phyloP scores from a whole-genome alignment of 2,888 invertebrate genomes.

The Diabrotica balteata region DNA sequence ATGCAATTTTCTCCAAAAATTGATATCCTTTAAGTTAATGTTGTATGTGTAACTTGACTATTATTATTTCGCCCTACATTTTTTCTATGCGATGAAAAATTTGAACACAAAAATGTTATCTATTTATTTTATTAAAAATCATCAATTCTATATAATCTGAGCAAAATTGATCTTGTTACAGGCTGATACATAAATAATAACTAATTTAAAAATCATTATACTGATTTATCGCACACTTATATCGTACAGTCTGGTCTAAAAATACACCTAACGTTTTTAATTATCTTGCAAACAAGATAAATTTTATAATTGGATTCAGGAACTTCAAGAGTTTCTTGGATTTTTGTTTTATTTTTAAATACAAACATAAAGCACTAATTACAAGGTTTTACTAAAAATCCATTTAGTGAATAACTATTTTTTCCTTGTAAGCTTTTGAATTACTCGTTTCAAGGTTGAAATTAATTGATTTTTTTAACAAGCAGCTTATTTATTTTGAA shows the following conservation, averaged over 20 bases:
- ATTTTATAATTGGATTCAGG: slow-evolving; percentile 21
- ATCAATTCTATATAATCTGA: no score
- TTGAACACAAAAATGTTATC: no score
- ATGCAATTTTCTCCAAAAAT: no score
- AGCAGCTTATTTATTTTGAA: no score
- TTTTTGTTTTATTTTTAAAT: slow-evolving; percentile 20
- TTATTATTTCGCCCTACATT: no score
- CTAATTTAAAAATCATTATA: slow-evolving; percentile 7
- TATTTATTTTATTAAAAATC: no score
- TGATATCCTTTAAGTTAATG: no score
- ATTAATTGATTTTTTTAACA: no score
- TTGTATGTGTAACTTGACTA: no score
- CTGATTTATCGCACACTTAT: not conserved
- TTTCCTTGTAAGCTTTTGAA: not conserved
- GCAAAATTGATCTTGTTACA: no score
- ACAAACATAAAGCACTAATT: slow-evolving; percentile 5
- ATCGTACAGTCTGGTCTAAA: slow-evolving; percentile 4
- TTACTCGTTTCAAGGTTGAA: no score
- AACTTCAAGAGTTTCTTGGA: slow-evolving; percentile 23
- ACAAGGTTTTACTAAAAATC: slow-evolving; percentile 8
- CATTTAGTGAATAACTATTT: not conserved
- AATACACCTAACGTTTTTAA: slow-evolving; percentile 13
- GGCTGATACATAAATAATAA: slow-evolving; percentile 3
- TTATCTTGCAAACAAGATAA: slow-evolving; percentile 20
- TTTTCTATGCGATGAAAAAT: no score